Conservation (phyloP, 2,888 invertebrate species). For the Cheilosia grossa region DNA sequence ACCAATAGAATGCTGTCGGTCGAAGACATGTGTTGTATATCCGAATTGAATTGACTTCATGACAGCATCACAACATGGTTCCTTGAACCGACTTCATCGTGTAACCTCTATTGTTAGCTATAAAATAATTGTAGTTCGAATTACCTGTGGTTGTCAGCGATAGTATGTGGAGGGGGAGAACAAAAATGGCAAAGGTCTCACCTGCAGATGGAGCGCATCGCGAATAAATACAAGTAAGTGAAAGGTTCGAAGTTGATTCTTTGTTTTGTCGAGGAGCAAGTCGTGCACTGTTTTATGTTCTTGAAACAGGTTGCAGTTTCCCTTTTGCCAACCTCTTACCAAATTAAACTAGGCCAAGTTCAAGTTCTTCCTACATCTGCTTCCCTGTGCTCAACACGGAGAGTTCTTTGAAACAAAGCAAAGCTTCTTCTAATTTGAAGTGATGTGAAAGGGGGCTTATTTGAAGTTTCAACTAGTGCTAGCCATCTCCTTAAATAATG, state of each 20-base stretch:
- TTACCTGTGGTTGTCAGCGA: neutral
- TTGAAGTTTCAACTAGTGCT: too few species aligned
- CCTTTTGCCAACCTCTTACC: too few species aligned
- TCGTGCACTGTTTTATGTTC: too few species aligned
- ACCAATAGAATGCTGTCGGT: neutral
- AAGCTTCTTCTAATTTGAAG: too few species aligned
- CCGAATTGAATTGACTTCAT: neutral
- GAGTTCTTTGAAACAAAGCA: too few species aligned
- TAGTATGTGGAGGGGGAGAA: neutral
- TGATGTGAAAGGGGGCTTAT: too few species aligned
- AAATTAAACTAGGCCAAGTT: too few species aligned
- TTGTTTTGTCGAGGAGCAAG: too few species aligned
- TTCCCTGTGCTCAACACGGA: too few species aligned
- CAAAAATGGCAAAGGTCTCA: neutral
- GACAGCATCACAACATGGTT: neutral
- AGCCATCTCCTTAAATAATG: too few species aligned
- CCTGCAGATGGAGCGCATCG: neutral
- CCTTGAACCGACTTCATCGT: neutral
- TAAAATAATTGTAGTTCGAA: neutral
- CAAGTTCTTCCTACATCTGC: too few species aligned
- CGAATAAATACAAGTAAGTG: neutral
- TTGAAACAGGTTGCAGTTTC: too few species aligned
- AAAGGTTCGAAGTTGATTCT: neutral
- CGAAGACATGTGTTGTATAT: neutral
- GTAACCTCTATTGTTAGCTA: neutral